These are phyloP conservation scores for Hypothenemus hampei DNA, from an alignment of 1,140 invertebrate species.

Conservation along the genomic window DNA sequence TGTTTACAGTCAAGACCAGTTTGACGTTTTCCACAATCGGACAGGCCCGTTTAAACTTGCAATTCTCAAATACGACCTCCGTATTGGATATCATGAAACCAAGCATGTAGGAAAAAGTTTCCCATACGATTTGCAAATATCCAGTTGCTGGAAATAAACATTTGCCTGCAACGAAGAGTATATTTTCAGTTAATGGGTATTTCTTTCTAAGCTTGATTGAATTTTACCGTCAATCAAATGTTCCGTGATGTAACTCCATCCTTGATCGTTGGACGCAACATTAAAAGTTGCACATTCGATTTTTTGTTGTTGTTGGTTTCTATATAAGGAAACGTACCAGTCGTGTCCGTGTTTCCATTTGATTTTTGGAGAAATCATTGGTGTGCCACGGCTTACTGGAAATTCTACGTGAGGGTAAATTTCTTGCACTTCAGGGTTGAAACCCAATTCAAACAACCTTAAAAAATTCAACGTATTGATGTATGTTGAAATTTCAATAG, in stretches of 20 bases:
- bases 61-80: conserved; percentile 80
- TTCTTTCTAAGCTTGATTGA: no score
- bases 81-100: conserved; percentile 64
- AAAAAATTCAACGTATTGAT: conserved; percentile 20
- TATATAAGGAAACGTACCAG: conserved; percentile 42
- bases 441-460: conserved; percentile 57
- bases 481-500: background rate
- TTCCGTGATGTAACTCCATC: conserved; percentile 71
- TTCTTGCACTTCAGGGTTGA: conserved; percentile 51
- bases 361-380: conserved; percentile 57
- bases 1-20: conserved; percentile 73
- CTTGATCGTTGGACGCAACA: conserved; percentile 58
- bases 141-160: conserved; percentile 87
- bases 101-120: conserved; percentile 74
- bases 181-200: background rate
- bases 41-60: conserved; percentile 77
- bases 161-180: conserved; percentile 51
- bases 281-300: conserved; percentile 54
- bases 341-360: conserved; percentile 60
- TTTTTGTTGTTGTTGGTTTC: conserved; percentile 15
- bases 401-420: conserved; percentile 52
- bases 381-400: conserved; percentile 59
- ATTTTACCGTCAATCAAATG: conserved; percentile 77
- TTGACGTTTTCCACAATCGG: conserved; percentile 66
- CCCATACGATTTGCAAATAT: conserved; percentile 81